Percentiles rank a stretch among this genome's conserved stretches.
Evolutionary conservation across 2,113 vertebrate genomes (phyloP).

Genomic region (Melanerpes formicivorus): DNA sequence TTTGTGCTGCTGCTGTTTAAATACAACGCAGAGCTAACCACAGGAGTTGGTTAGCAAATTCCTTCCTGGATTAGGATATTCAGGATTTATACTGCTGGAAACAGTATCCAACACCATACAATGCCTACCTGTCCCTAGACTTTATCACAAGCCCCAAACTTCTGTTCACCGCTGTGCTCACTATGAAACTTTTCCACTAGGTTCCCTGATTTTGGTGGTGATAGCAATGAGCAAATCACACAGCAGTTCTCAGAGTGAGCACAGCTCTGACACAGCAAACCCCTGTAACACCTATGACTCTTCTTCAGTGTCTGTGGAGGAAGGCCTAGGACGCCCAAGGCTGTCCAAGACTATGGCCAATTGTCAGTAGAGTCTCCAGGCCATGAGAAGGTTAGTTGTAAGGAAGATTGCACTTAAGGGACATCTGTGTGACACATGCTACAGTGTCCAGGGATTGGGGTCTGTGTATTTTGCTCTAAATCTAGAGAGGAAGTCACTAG

Average conservation of each 20-base stretch:
- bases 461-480: slow-evolving; percentile 30
- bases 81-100: not conserved
- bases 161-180: not conserved
- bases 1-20: slow-evolving; percentile 10
- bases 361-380: not conserved
- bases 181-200: not conserved
- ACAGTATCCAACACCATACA: not conserved
- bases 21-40: not conserved
- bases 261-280: not conserved
- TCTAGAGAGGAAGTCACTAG: slow-evolving; percentile 39
- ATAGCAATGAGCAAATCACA: not conserved
- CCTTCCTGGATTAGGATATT: not conserved
- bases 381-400: not conserved
- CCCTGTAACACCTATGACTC: not conserved
- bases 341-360: not conserved
- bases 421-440: slow-evolving; percentile 14
- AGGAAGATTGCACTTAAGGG: slow-evolving; percentile 22
- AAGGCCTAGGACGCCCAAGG: not conserved
- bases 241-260: not conserved
- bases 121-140: not conserved
- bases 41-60: not conserved
- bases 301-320: not conserved
- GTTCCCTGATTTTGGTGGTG: not conserved
- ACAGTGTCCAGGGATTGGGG: slow-evolving; percentile 29
- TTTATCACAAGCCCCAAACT: not conserved